These are phyloP conservation scores for Fundulus diaphanus DNA, from an alignment of 2,797 vertebrate genomes.

Conservation along the genomic window DNA sequence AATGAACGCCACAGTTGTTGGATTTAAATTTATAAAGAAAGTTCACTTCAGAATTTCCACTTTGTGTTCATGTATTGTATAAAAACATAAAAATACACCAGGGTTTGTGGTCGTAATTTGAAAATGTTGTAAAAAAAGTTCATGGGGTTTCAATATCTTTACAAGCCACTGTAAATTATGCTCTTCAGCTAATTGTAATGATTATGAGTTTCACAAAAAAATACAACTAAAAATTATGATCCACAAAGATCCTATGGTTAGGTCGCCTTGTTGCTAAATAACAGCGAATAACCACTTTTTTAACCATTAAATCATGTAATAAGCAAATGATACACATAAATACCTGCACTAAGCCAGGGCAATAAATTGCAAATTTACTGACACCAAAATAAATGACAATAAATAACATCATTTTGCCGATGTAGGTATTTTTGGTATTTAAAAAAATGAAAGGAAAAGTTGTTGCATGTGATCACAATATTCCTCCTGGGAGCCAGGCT, in stretches of 20 bases:
- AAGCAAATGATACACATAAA: not conserved
- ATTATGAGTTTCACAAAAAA: too few species aligned
- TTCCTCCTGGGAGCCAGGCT: too few species aligned
- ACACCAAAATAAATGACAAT: too few species aligned
- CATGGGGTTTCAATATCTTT: not conserved
- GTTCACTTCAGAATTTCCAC: not conserved
- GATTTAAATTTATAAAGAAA: not conserved
- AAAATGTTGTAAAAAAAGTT: not conserved
- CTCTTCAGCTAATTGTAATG: not conserved
- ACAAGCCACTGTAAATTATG: not conserved
- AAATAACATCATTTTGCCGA: too few species aligned
- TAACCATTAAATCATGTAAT: not conserved
- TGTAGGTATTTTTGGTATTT: too few species aligned
- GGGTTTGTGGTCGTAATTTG: not conserved
- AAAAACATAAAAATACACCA: not conserved
- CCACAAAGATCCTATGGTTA: not conserved
- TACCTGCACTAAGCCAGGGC: not conserved
- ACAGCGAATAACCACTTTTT: not conserved
- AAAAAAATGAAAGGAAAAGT: too few species aligned
- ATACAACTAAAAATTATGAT: not conserved
- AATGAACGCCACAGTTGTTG: not conserved
- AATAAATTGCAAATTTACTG: too few species aligned
- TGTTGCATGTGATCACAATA: too few species aligned
- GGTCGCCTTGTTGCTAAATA: not conserved
- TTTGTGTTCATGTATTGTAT: not conserved